Evolutionary conservation across 2,888 invertebrate species (phyloP), one percentile per base, ranked within the genome.

Genomic region (Phasia obesa): DNA sequence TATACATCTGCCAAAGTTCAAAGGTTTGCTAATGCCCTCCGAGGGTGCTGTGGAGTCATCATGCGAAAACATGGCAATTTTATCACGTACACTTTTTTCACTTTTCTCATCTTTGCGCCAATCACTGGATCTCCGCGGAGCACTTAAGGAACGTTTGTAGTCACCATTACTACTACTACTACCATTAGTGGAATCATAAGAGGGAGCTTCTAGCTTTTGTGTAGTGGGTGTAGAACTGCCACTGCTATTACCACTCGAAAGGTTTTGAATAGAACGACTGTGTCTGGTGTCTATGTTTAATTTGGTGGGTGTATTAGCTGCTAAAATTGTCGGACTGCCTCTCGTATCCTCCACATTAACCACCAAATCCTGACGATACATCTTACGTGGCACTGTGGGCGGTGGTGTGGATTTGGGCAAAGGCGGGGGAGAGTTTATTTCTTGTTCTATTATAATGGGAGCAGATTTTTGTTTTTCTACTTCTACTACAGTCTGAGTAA

Each of bases 41-140:
- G n/a, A 5, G 2, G 75, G 11, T 9, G 57, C 19, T 19, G 60
- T 13, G 17, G 88, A 87, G 69, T 90, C 91, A 82, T 91, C 91
- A 86, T 92, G 93, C 55, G 96, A 96, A 91, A 97, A 97, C 95
- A 96, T 96, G 77, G 96, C 96, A 87, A 97, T 97, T 92, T 96
- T 96, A 89, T 96, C 96, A 88, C 95, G 94, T 73, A 97, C 96
- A 87, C 96, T 96, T 85, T 94, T 94, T 91, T 95, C 95, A 84
- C 96, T 96, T 88, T 95, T 94, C 86, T 96, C 95, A 91, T 96
- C 95, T 90, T 95, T 95, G 77, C 94, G 92, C 93, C 95, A 91
- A 76, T 91, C 90, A 77, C 90, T 90, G 9, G 90, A 85, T 25
- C 91, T 90, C 6, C 91, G 87, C 4, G 89, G 87, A 38, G 87